phyloP scores from a whole-genome alignment of 2,888 invertebrate genomes.

The Oithona nana region DNA sequence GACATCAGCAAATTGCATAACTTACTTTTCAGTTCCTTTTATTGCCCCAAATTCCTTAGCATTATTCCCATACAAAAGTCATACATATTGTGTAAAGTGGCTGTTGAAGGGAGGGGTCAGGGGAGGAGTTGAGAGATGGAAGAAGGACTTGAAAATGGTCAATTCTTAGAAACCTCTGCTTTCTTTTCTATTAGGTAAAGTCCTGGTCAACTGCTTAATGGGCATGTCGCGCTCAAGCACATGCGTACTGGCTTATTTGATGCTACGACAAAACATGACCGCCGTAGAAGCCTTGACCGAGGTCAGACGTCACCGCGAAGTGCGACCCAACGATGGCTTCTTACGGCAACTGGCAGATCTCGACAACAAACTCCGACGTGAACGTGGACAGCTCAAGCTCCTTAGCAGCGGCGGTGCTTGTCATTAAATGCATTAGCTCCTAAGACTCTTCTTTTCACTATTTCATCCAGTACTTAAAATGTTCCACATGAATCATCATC shows the following conservation, averaged over 20 bases:
- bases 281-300: constrained; percentile 50
- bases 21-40: too few relatives aligned
- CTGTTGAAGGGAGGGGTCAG: too few relatives aligned
- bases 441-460: too few relatives aligned
- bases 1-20: too few relatives aligned
- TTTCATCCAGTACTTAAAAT: too few relatives aligned
- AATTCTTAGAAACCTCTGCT: constrained; percentile 8
- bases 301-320: constrained; percentile 47
- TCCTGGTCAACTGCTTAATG: constrained; percentile 58
- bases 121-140: too few relatives aligned
- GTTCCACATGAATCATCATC: too few relatives aligned
- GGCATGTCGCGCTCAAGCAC: constrained; percentile 65
- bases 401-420: too few relatives aligned
- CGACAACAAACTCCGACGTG: constrained; percentile 34
- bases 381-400: constrained; percentile 27
- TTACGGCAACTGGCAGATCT: constrained; percentile 52
- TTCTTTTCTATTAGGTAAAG: constrained; percentile 42
- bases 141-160: background rate
- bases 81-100: too few relatives aligned
- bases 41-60: too few relatives aligned
- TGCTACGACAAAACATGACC: constrained; percentile 54
- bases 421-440: too few relatives aligned
- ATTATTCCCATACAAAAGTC: too few relatives aligned
- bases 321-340: constrained; percentile 62
- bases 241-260: constrained; percentile 56